phyloP scores from a whole-genome alignment of 2,113 vertebrate species.

The Nyctibius bracteatus region DNA sequence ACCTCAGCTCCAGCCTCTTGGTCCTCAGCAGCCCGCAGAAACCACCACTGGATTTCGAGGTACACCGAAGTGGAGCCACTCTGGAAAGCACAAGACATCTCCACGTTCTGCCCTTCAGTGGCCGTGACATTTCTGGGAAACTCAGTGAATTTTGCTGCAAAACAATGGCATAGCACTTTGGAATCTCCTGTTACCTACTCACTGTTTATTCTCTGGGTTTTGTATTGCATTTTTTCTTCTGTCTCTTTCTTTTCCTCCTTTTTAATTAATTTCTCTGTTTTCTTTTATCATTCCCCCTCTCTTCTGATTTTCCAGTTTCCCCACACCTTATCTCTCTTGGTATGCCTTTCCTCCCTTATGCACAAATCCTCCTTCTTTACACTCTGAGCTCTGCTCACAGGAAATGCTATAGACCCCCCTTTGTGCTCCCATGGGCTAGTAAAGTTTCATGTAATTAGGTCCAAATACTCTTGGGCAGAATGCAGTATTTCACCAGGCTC shows the following conservation, averaged over 20 bases:
- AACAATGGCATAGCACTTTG: slow-evolving; percentile 45
- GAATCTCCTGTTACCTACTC: not conserved
- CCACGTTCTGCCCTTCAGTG: slow-evolving; percentile 92
- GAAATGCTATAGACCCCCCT: not conserved
- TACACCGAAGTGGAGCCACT: slow-evolving; percentile 90
- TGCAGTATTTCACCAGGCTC: slow-evolving; percentile 14
- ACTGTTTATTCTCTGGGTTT: not conserved
- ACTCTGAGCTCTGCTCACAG: not conserved
- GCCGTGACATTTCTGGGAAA: slow-evolving; percentile 90
- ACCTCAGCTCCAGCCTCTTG: slow-evolving; percentile 79
- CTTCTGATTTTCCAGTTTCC: not conserved
- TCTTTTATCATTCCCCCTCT: not conserved
- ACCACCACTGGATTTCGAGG: slow-evolving; percentile 98
- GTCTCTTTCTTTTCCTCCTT: not conserved
- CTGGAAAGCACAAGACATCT: slow-evolving; percentile 96
- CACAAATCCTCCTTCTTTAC: not conserved
- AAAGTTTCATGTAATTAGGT: slow-evolving; percentile 19
- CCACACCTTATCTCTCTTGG: accelerated
- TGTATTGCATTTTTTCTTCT: not conserved
- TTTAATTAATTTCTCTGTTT: not conserved
- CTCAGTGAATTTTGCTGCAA: slow-evolving; percentile 93
- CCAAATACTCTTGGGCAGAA: slow-evolving; percentile 6
- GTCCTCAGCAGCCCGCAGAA: slow-evolving; percentile 83
- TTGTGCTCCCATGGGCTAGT: not conserved
- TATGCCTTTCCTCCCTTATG: not conserved